A percentile compares a stretch with the other conserved stretches of the same genome.
Evolutionary conservation across 2,888 invertebrate species (phyloP).

Genomic region (Acanthosepion pharaonis): DNA sequence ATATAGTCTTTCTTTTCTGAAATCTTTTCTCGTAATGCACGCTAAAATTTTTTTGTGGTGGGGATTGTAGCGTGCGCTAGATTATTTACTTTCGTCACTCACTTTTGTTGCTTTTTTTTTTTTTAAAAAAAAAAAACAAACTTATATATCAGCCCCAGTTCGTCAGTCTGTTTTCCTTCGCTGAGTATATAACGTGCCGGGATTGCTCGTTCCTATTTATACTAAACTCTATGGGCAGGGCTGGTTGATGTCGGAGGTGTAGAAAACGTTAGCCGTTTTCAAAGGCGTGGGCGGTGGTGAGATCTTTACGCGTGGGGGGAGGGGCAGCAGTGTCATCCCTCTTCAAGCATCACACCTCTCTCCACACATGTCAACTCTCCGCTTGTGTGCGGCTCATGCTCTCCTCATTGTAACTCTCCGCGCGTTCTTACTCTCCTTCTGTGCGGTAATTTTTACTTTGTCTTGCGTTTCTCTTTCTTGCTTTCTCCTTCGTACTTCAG

Average conservation of each 20-base stretch:
- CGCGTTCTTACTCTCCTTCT: slow-evolving; percentile 7
- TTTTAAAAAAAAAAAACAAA: background rate
- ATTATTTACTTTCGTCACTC: background rate
- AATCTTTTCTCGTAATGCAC: background rate
- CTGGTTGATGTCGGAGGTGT: background rate
- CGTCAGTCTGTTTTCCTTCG: background rate
- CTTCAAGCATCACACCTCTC: slow-evolving; percentile 5
- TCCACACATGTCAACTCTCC: slow-evolving; percentile 33
- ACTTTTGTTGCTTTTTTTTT: background rate
- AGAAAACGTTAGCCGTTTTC: background rate
- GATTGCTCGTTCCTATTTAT: background rate
- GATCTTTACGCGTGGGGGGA: background rate
- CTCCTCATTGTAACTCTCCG: background rate
- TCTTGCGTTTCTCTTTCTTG: background rate
- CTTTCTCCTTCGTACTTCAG: background rate
- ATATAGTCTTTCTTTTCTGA: too few relatives aligned
- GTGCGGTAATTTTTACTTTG: background rate
- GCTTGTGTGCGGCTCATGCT: background rate
- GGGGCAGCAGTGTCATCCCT: background rate
- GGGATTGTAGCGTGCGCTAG: background rate
- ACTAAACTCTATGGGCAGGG: background rate
- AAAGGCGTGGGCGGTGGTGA: slow-evolving; percentile 33
- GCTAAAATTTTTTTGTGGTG: background rate
- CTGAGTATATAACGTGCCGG: background rate
- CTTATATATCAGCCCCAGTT: background rate